Base-by-base conservation (phyloP, 2,113 vertebrate genomes). In the Geothlypis trichas region DNA sequence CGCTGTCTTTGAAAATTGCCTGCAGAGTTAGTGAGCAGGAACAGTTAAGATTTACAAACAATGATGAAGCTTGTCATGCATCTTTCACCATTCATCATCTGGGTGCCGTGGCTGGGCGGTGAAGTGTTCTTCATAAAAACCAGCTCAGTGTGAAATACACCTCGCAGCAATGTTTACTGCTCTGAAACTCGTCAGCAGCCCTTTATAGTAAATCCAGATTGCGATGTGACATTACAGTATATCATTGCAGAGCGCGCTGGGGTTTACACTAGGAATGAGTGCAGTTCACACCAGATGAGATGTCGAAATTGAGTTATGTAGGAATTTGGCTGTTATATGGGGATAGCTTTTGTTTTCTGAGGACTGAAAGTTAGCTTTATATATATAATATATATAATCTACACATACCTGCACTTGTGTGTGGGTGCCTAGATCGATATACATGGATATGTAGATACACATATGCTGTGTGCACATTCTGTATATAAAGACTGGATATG, bases 21-120 rank as follows among this genome's bases (percentile, higher is more conserved):
- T 99, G 98, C 99, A 99, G 99, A 99, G 99, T 99, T 99, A 99
- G 99, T 99, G 99, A 99, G 99, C 99, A 98, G 99, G 99, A 99
- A 99, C 99, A 99, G 99, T 99, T 99, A 99, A 99, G 99, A 99
- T 99, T 99, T 99, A 99, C 99, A 99, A 99, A 99, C 99, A 99
- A 99, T 99, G 99, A 99, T 99, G 99, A 99, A 99, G 99, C 99
- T 99, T 99, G 99, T 99, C 99, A 99, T 98, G 99, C 99, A 99
- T 99, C 99, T 99, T 99, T 99, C 99, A 98, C 99, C 99, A 99
- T 99, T 98, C 99, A 99, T 99, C 99, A 99, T 98, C 98, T 98
- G 97, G 98, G 98, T 98, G 98, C 98, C 96, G 98, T 98, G 98
- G 98, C 98, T 98, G 98, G 98, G 98, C 98, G 98, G 99, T 99